Base-by-base conservation (phyloP, 2,113 vertebrate species). In the Agapornis roseicollis region DNA sequence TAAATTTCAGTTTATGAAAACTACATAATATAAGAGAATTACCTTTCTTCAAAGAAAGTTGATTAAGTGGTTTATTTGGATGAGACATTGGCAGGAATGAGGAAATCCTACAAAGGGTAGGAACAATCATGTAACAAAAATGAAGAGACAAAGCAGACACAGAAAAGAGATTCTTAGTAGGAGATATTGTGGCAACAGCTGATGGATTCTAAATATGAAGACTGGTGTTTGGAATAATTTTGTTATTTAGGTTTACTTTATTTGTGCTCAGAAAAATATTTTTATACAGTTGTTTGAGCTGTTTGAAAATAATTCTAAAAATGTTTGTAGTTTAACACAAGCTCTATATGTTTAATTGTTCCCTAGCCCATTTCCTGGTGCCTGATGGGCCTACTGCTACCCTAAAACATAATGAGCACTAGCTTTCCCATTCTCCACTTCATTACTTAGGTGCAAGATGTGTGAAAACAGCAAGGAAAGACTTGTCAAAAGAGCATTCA, bases 251-350 rank as follows among this genome's bases (percentile, higher is more conserved):
- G 2, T 81, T 80, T 88, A 44, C 44, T 73, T 88, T 61, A 4
- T 39, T 56, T 80, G 23, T 63, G 17, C 10, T 61, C 1, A 5
- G 23, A 25, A 61, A 86, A 84, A 25, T 0, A 0, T 33, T 42
- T 78, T 73, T 33, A 9, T 64, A n/a, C 9, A 20, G 4, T 82
- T 80, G 2, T 17, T 65, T 66, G 29, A 66, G 7, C 12, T 68
- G 5, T 56, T 84, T 92, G 41, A 83, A 92, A 85, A 56, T 64
- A 82, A 42, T 56, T 81, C n/a, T 79, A 35, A 50, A 83, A 70
- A 37, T 15, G 11, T 29, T 61, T 37, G 7, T 63, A 64, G 17
- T 47, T 68, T 52, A 74, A 31, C 8, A 4, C 23, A 61, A 46
- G 10, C 66, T 80, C 29, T 76, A 3, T 29, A 41, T 17, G 22